phyloP scores from a whole-genome alignment of 37 sponge, comb jelly and placozoan genomes.

The Amphimedon queenslandica region DNA sequence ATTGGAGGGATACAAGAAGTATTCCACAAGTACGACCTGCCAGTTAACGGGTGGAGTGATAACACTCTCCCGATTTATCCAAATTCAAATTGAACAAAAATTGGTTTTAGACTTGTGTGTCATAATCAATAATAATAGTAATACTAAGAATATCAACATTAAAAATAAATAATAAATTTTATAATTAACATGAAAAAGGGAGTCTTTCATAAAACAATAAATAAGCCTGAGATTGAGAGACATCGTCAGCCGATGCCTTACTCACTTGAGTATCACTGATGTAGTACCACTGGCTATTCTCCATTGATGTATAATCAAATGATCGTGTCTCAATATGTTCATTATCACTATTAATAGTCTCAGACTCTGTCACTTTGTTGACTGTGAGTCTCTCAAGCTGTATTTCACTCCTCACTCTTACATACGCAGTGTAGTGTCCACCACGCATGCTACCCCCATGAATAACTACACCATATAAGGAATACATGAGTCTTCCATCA shows the following conservation, averaged over 20 bases:
- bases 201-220: conserved; percentile 91
- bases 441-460: conserved; percentile 84
- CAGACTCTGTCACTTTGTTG: neutral
- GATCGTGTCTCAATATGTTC: neutral
- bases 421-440: conserved; percentile 95
- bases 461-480: conserved; percentile 88
- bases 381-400: neutral
- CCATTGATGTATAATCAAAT: conserved; percentile 35
- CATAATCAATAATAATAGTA: too few relatives aligned
- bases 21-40: too few relatives aligned
- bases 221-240: conserved; percentile 85
- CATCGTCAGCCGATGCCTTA: conserved; percentile 37
- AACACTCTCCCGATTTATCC: too few relatives aligned
- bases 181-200: conserved; percentile 14
- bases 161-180: neutral
- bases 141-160: too few relatives aligned
- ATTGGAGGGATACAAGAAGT: too few relatives aligned
- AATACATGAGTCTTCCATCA: conserved; percentile 57
- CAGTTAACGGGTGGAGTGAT: too few relatives aligned
- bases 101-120: too few relatives aligned
- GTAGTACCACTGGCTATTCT: conserved; percentile 83
- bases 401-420: conserved; percentile 36
- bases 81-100: too few relatives aligned
- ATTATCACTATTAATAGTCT: neutral
- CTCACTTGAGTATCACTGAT: conserved; percentile 83